phyloP scores from a whole-genome alignment of 2,797 vertebrate genomes.

The Hydrophis major region DNA sequence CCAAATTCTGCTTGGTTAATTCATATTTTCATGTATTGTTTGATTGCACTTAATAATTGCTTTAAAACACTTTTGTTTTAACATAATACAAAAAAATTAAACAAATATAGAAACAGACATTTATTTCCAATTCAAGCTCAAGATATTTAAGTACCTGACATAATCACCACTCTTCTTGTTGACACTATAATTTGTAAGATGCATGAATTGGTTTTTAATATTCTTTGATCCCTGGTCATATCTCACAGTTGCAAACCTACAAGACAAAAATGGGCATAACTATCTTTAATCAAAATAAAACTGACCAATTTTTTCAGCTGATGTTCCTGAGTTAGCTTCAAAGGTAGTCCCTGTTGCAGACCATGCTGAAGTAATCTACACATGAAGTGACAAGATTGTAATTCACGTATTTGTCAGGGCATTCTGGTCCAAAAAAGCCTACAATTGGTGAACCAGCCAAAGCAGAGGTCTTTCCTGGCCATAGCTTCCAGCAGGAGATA shows the following conservation, averaged over 20 bases:
- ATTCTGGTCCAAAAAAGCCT: background rate
- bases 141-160: constrained; percentile 81
- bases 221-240: constrained; percentile 87
- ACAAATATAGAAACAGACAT: background rate
- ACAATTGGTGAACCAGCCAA: background rate
- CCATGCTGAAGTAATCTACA: background rate
- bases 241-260: constrained; percentile 94
- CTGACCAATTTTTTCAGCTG: background rate
- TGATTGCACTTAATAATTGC: background rate
- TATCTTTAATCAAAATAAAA: constrained; percentile 24
- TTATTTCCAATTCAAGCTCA: background rate
- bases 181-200: constrained; percentile 96
- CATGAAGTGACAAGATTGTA: background rate
- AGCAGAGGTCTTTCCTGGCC: background rate
- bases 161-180: constrained; percentile 98
- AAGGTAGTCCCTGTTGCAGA: background rate
- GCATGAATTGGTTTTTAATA: constrained; percentile 98
- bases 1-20: background rate
- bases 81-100: background rate
- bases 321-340: background rate
- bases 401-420: background rate
- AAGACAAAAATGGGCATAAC: constrained; percentile 35
- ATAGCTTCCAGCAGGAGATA: background rate
- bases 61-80: background rate
- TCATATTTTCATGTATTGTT: background rate